phyloP scores from a whole-genome alignment of 2,113 vertebrate species.

The Limnothrissa miodon region DNA sequence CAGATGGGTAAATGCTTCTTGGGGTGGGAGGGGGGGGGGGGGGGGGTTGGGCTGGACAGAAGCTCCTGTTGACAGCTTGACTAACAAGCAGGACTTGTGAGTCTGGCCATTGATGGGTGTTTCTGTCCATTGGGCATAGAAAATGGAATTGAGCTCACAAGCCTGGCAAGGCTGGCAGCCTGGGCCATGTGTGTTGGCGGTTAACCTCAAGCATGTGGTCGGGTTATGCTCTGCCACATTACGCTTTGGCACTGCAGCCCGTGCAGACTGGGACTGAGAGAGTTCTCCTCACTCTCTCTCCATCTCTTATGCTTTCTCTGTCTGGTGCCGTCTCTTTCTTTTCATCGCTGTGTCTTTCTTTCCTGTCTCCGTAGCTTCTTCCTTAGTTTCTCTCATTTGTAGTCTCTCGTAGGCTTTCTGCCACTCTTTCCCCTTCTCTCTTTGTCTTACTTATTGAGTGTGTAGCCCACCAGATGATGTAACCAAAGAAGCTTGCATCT shows the following conservation, averaged over 20 bases:
- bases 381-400: not conserved
- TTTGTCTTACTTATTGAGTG: not conserved
- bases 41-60: not conserved
- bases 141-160: not conserved
- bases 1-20: not conserved
- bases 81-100: not conserved
- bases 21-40: not conserved
- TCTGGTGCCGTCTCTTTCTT: not conserved
- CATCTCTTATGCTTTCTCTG: not conserved
- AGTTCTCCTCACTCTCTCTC: too few species aligned
- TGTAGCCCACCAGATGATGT: not conserved
- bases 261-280: not conserved
- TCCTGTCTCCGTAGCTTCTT: not conserved
- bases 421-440: not conserved
- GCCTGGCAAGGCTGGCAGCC: not conserved
- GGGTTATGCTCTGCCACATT: slow-evolving; percentile 33
- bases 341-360: slow-evolving; percentile 22
- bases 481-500: not conserved
- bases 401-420: not conserved
- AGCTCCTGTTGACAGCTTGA: not conserved
- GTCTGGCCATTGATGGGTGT: not conserved
- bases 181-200: slow-evolving; percentile 20
- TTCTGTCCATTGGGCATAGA: not conserved
- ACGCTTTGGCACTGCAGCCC: slow-evolving; percentile 32
- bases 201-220: slow-evolving; percentile 42